Evolutionary conservation across 1,140 invertebrate genomes (phyloP).

Genomic region (Halesus radiatus): DNA sequence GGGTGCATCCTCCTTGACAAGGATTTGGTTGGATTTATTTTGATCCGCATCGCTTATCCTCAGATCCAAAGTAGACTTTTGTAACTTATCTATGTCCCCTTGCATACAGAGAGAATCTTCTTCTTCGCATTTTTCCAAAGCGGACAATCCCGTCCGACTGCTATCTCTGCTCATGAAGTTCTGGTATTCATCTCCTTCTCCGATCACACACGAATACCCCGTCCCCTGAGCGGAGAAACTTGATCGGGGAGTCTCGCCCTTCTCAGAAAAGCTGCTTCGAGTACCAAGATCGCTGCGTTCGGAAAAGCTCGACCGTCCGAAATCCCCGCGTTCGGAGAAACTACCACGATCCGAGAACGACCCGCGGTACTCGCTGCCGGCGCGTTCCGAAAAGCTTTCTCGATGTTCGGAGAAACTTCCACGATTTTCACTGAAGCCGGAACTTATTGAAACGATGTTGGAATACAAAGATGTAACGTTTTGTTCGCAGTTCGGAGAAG

Average conservation of each 20-base stretch:
- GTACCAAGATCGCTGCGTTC: slow-evolving; percentile 65
- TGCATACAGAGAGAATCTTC: slow-evolving; percentile 60
- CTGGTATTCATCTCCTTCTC: slow-evolving; percentile 66
- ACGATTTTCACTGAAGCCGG: slow-evolving; percentile 68
- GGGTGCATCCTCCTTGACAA: slow-evolving; percentile 62
- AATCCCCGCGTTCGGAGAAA: slow-evolving; percentile 67
- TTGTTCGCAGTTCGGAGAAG: slow-evolving; percentile 68
- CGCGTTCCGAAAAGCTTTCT: slow-evolving; percentile 64
- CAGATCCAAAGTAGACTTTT: slow-evolving; percentile 67
- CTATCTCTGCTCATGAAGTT: slow-evolving; percentile 63
- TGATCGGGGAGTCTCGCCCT: slow-evolving; percentile 67
- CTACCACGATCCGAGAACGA: slow-evolving; percentile 67
- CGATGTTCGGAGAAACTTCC: slow-evolving; percentile 68
- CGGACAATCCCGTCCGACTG: slow-evolving; percentile 57
- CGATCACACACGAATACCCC: slow-evolving; percentile 57
- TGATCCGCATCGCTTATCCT: slow-evolving; percentile 59
- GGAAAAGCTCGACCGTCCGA: slow-evolving; percentile 64
- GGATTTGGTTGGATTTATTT: slow-evolving; percentile 25
- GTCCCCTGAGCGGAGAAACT: slow-evolving; percentile 66
- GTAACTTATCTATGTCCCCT: slow-evolving; percentile 65
- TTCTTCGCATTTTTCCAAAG: slow-evolving; percentile 64
- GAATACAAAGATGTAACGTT: slow-evolving; percentile 69
- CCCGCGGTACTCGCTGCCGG: slow-evolving; percentile 54
- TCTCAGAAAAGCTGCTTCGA: slow-evolving; percentile 65
- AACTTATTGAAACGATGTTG: slow-evolving; percentile 68